Evolutionary conservation across 2,113 vertebrate species (phyloP).

Genomic region (Solea senegalensis): DNA sequence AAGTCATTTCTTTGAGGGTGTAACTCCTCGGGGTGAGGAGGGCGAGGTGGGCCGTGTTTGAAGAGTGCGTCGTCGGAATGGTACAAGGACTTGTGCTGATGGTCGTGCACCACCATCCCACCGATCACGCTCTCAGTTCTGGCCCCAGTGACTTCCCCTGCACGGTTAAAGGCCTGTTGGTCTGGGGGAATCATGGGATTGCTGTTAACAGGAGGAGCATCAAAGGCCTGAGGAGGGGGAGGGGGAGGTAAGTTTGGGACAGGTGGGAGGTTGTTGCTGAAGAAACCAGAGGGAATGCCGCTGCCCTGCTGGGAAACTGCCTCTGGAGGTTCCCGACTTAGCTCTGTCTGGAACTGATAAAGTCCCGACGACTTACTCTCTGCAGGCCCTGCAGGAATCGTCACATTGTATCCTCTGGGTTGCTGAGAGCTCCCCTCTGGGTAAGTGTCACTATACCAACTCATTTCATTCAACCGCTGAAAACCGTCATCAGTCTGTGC

Average conservation of each 20-base stretch:
- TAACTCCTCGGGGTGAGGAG: conserved; percentile 18
- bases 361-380: conserved; percentile 30
- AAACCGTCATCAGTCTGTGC: conserved; percentile 84
- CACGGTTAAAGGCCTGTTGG: neutral
- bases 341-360: conserved; percentile 61
- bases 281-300: conserved; percentile 44
- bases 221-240: conserved; percentile 64
- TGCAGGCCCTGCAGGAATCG: conserved; percentile 22
- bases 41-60: conserved; percentile 4
- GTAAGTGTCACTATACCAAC: conserved; percentile 73
- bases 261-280: conserved; percentile 69
- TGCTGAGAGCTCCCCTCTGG: conserved; percentile 53
- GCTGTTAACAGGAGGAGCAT: neutral
- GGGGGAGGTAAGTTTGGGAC: conserved; percentile 75
- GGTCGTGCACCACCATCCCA: conserved; percentile 72
- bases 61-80: conserved; percentile 32
- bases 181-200: conserved; percentile 23
- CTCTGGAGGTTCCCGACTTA: conserved; percentile 31
- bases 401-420: conserved; percentile 42
- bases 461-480: conserved; percentile 63
- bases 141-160: neutral
- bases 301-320: conserved; percentile 33
- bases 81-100: conserved; percentile 69
- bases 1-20: conserved; percentile 61
- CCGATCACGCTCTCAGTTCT: conserved; percentile 37